Conservation (phyloP, 2,888 invertebrate species). For the Sesamia inferens region DNA sequence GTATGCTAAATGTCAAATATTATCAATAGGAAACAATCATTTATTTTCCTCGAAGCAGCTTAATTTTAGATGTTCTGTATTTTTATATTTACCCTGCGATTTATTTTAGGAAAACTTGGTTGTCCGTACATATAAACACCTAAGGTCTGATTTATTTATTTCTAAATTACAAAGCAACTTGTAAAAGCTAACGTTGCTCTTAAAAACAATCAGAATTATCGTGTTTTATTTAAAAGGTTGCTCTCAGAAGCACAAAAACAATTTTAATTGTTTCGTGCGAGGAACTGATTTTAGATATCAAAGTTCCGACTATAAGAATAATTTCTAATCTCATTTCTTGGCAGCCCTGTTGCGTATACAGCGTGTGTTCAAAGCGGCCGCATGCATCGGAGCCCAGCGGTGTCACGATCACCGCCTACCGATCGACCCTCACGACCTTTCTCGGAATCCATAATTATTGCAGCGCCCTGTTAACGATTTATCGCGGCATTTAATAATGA, state of each 20-base stretch:
- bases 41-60: not conserved
- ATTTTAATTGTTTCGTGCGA: no score
- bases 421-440: constrained; percentile 61
- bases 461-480: constrained; percentile 63
- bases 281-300: not conserved
- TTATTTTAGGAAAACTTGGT: not conserved
- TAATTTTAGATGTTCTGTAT: not conserved
- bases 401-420: constrained; percentile 62
- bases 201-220: no score
- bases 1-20: constrained; percentile 49
- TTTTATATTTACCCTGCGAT: not conserved
- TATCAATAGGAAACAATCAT: constrained; percentile 52
- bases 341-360: constrained; percentile 51
- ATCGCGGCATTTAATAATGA: constrained; percentile 43
- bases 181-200: no score
- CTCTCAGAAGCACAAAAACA: no score
- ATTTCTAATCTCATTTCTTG: constrained; percentile 7
- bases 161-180: no score
- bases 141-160: no score
- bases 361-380: constrained; percentile 49
- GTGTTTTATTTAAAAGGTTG: no score
- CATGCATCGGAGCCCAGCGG: constrained; percentile 45
- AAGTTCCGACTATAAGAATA: not conserved
- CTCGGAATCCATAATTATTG: constrained; percentile 61
- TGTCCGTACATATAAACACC: no score